These are phyloP conservation scores for Polyommatus icarus DNA, from an alignment of 2,888 invertebrate species.

Conservation along the genomic window DNA sequence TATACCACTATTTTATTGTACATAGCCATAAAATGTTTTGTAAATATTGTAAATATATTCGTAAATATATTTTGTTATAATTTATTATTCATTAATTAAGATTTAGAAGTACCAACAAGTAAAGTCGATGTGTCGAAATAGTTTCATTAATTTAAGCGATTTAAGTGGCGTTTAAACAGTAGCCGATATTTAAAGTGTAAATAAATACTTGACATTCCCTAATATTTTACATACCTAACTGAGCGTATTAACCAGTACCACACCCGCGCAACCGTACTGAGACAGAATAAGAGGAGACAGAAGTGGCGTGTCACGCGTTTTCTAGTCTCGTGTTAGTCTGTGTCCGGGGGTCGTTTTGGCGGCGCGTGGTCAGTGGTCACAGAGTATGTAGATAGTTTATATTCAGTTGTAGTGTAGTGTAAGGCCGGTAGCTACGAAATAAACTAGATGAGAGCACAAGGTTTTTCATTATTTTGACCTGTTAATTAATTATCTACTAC, in stretches of 20 bases:
- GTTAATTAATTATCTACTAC: background rate
- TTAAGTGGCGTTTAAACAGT: slow-evolving; percentile 1
- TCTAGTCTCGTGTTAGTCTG: background rate
- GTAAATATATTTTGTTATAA: background rate
- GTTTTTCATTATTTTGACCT: slow-evolving; percentile 31
- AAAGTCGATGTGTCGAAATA: background rate
- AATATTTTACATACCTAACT: background rate
- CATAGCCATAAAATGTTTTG: background rate
- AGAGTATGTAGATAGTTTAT: slow-evolving; percentile 31
- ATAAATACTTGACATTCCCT: slow-evolving; percentile 9
- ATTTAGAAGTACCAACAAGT: background rate
- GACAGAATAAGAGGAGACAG: background rate
- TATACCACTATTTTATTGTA: slow-evolving; percentile 4
- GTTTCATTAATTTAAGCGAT: background rate
- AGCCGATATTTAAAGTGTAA: background rate
- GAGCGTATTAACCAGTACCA: background rate
- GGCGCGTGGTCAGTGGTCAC: background rate
- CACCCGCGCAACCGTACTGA: background rate
- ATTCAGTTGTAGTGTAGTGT: slow-evolving; percentile 51
- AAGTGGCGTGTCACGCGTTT: background rate
- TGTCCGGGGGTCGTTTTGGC: background rate
- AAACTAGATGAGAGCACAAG: slow-evolving; percentile 37
- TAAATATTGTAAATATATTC: slow-evolving; percentile 26
- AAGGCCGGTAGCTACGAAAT: slow-evolving; percentile 45
- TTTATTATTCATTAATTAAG: background rate